Base-by-base conservation (phyloP, 2,888 invertebrate species). In the Lapara coniferarum region DNA sequence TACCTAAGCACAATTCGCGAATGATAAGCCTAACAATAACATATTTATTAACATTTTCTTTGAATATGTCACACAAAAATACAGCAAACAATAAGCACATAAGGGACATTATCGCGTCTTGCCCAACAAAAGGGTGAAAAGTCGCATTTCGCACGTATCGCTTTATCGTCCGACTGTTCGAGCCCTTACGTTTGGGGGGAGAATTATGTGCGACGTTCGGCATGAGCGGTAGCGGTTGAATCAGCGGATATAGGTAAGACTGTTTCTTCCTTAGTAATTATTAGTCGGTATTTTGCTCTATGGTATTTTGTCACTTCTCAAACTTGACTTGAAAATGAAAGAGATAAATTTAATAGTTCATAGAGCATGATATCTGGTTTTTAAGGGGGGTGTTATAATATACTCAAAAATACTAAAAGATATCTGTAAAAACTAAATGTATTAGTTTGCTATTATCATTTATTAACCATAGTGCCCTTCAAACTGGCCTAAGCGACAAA, bases 61-160 rank as follows among this genome's bases (percentile, higher is more conserved):
- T 58, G 55, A 82, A 84, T 84, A 84, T 89, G 90, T 89, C 90
- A 89, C 85, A 81, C 89, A 89, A 85, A 88, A 89, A 87, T 85
- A 84, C 76, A 76, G 83, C 86, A 85, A 89, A 63, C 88, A 89
- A 84, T 84, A 85, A 86, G 89, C 89, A 90, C 88, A 89, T 91
- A 88, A 86, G 82, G 80, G 82, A 86, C 87, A 91, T 92, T 92
- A 92, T 92, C 92, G 86, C 81, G 83, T 85, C 86, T 85, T 83
- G 84, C 83, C 84, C 88, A 85, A 92, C 92, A 92, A 92, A 92
- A 92, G 92, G 92, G 89, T 92, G 91, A 90, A 91, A 92, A 92
- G 92, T 92, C 89, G 88, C 90, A 85, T 86, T 89, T 88, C 84
- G 89, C 91, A 91, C 91, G 91, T 91, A 90, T 89, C 89, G 85